These are phyloP conservation scores for Cebidichthys violaceus DNA, from an alignment of 2,113 vertebrate species.

Conservation along the genomic window DNA sequence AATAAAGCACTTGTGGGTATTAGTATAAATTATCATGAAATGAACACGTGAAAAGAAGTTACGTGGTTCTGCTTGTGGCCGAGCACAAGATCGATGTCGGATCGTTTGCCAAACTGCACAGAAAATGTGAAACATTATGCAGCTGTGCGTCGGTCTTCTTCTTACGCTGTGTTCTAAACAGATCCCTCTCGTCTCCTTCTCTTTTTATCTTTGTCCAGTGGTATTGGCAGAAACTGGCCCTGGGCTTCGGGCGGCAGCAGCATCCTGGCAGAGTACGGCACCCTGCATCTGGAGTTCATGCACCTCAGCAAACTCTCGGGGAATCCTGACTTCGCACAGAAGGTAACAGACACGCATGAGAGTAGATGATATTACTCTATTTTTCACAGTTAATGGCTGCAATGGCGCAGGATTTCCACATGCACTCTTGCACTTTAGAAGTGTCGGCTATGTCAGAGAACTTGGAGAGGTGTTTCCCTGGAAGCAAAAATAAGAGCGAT, in stretches of 20 bases:
- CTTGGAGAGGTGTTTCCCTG: neutral
- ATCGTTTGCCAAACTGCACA: neutral
- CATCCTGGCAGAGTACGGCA: conserved; percentile 98
- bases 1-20: neutral
- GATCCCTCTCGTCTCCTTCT: neutral
- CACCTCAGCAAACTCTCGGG: conserved; percentile 95
- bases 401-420: neutral
- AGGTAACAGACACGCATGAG: conserved; percentile 84
- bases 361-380: neutral
- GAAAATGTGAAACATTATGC: neutral
- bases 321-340: conserved; percentile 93
- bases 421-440: neutral
- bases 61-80: neutral
- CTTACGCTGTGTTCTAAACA: neutral
- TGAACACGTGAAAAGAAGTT: neutral
- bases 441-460: neutral
- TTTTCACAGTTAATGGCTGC: neutral
- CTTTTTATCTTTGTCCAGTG: conserved; percentile 77
- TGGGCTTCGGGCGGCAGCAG: conserved; percentile 99
- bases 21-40: neutral
- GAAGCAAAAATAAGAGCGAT: neutral
- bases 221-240: conserved; percentile 97
- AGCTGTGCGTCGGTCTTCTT: neutral
- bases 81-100: neutral
- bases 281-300: conserved; percentile 96